Evolutionary conservation across 2,113 vertebrate species (phyloP), one percentile per base, ranked within the genome.

Genomic region (Fulmarus glacialis): DNA sequence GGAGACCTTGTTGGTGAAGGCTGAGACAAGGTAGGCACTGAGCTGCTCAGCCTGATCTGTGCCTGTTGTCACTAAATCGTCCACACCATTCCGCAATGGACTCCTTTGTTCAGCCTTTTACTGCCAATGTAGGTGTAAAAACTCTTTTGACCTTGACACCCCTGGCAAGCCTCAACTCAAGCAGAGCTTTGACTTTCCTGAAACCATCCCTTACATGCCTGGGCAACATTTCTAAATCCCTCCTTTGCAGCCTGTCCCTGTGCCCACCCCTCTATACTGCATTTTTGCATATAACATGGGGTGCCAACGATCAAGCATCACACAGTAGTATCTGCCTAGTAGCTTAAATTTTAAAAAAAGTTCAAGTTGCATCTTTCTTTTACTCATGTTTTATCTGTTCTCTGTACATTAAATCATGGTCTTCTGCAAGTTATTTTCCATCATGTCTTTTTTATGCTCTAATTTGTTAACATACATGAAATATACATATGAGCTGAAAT

Each of bases 381-480:
- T 74, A 12, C 4, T 77, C 10, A 5, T 32, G 20, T 66, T 92
- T 56, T 70, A 3, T 58, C 36, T 87, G 8, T 66, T 89, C 59
- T 62, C 22, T 66, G 1, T 32, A 8, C 8, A 16, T 19, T 80
- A 50, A 82, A 66, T 80, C 71, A 64, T 4, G 4, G 30, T 83
- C 29, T 70, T 67, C 42, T 92, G 24, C 26, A 68, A 73, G n/a
- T 59, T 59, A 29, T 62, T 77, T 93, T 83, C 73, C 21, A 36
- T 77, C 48, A 3, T 48, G 16, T 12, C n/a, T 86, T 82, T 94
- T 91, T 84, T 50, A 63, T 81, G 63, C 68, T 91, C 64, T 87
- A 43, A 36, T 89, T 95, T 73, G n/a, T 89, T 96, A 63, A 63
- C 26, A 63, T 52, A 84, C 27, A 67, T 89, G 47, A 91, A 93